Conservation (phyloP, 1,140 invertebrate species). For the Drosophila azteca region DNA sequence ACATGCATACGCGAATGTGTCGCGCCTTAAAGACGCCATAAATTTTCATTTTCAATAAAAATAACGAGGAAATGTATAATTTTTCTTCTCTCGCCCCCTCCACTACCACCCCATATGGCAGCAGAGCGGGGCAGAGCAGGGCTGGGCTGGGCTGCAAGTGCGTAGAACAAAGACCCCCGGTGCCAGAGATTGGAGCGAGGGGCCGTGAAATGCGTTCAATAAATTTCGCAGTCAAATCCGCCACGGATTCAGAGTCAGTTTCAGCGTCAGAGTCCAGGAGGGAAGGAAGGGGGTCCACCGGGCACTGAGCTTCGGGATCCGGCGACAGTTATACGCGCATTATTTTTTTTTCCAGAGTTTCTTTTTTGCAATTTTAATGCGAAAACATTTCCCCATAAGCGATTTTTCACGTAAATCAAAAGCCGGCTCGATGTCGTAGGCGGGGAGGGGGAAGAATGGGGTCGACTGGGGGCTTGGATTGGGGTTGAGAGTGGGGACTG, state of each 20-base stretch:
- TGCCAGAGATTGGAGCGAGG: constrained; percentile 4
- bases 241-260: constrained; percentile 2
- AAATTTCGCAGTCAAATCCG: constrained; percentile 71
- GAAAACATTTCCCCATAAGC: constrained; percentile 77
- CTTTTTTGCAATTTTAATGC: constrained; percentile 44
- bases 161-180: constrained; percentile 49
- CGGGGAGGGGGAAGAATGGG: background rate
- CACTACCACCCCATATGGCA: background rate
- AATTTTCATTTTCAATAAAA: constrained; percentile 79
- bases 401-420: constrained; percentile 80
- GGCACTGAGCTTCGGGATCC: constrained; percentile 14
- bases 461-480: background rate
- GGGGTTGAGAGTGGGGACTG: background rate
- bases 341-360: constrained; percentile 30
- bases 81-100: constrained; percentile 4
- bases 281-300: background rate
- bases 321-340: constrained; percentile 41
- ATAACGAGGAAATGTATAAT: constrained; percentile 63
- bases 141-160: constrained; percentile 49
- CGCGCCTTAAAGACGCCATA: constrained; percentile 76
- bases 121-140: too few relatives aligned
- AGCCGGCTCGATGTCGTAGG: constrained; percentile 54
- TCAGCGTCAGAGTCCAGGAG: constrained; percentile 15
- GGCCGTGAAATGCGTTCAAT: constrained; percentile 64
- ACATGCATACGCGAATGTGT: constrained; percentile 76